A percentile compares a stretch with the other conserved stretches of the same genome.
Evolutionary conservation across 1,140 invertebrate species (phyloP).

Genomic region (Panulirus ornatus): DNA sequence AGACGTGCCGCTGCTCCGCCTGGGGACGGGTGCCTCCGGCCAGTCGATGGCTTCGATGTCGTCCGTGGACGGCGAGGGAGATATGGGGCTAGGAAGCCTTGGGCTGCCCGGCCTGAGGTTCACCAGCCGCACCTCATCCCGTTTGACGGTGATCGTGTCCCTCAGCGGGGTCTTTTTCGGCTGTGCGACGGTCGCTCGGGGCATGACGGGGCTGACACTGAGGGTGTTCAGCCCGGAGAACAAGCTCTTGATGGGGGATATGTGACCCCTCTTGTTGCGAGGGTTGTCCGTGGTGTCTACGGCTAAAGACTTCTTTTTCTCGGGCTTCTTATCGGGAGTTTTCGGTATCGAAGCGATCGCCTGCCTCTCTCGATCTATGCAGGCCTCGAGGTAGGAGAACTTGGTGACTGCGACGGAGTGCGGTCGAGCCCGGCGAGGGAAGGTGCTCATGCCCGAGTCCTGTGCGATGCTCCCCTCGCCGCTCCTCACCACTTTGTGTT

Average conservation of each 20-base stretch:
- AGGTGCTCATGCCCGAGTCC: constrained; percentile 46
- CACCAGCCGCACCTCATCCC: constrained; percentile 40
- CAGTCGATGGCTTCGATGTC: constrained; percentile 24
- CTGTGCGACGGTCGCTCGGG: constrained; percentile 3
- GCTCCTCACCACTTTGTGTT: background rate
- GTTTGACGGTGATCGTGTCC: constrained; percentile 38
- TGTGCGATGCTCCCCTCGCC: constrained; percentile 2
- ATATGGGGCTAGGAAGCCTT: constrained; percentile 12
- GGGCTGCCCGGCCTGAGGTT: constrained; percentile 52
- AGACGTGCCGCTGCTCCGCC: background rate
- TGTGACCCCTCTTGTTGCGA: constrained; percentile 4
- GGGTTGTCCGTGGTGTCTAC: background rate
- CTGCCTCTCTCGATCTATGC: background rate
- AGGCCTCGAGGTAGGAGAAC: constrained; percentile 51
- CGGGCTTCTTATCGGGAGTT: background rate
- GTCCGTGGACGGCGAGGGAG: constrained; percentile 19
- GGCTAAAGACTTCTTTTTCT: constrained; percentile 10
- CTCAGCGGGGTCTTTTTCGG: background rate
- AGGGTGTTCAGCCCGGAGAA: constrained; percentile 40
- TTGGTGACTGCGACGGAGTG: constrained; percentile 46
- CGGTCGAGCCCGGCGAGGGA: constrained; percentile 42
- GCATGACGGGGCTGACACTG: constrained; percentile 29
- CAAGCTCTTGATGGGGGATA: constrained; percentile 34
- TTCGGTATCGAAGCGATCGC: background rate
- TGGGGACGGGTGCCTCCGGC: background rate